Evolutionary conservation across 2,888 invertebrate species (phyloP).

Genomic region (Galerucella nymphaeae): DNA sequence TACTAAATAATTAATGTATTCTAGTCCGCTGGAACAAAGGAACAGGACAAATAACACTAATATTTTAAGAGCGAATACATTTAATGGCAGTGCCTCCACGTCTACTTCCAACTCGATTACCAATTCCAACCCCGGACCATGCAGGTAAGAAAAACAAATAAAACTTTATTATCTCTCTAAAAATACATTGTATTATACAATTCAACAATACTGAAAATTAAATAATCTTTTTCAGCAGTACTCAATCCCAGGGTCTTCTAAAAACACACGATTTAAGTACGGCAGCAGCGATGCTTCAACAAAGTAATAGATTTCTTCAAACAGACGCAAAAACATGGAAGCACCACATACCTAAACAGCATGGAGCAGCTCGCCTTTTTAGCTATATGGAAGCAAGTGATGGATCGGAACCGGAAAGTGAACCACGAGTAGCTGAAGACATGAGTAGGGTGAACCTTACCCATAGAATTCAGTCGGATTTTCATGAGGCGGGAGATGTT

Average conservation of each 20-base stretch:
- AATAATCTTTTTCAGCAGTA: neutral
- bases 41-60: slow-evolving; percentile 69
- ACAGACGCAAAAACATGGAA: slow-evolving; percentile 58
- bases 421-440: slow-evolving; percentile 59
- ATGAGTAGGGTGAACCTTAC: slow-evolving; percentile 59
- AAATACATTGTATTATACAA: too few relatives aligned
- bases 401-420: slow-evolving; percentile 73
- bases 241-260: slow-evolving; percentile 40
- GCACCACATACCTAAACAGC: slow-evolving; percentile 63
- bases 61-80: slow-evolving; percentile 60
- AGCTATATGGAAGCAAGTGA: slow-evolving; percentile 81
- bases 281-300: slow-evolving; percentile 60
- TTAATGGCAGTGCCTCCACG: slow-evolving; percentile 52
- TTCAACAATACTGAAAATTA: too few relatives aligned
- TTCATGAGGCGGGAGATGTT: slow-evolving; percentile 74
- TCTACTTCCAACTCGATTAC: slow-evolving; percentile 53
- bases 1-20: slow-evolving; percentile 46
- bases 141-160: slow-evolving; percentile 55
- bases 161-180: slow-evolving; percentile 1
- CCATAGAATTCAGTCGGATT: slow-evolving; percentile 68
- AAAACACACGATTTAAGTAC: slow-evolving; percentile 59
- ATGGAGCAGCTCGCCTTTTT: slow-evolving; percentile 77
- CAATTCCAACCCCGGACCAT: slow-evolving; percentile 52
- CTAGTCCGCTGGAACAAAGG: slow-evolving; percentile 73
- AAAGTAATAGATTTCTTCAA: slow-evolving; percentile 60